Base-by-base conservation (phyloP, 1,140 invertebrate genomes). In the Cyclargus thomasi region DNA sequence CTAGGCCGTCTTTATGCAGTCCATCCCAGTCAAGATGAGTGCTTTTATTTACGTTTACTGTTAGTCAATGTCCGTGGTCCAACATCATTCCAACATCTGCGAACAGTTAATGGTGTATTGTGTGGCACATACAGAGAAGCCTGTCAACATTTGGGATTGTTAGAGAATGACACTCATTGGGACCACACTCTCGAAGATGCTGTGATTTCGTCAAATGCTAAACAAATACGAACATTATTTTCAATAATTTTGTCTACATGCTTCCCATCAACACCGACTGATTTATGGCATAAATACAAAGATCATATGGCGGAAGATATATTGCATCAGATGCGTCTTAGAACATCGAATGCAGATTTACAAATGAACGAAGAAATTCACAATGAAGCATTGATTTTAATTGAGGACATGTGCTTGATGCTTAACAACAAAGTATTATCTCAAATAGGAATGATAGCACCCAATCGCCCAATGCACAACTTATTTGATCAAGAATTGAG, bases 21-120 rank as follows among this genome's bases (percentile, higher is more conserved):
- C 7, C 76, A 81, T 77, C 81, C 81, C 14, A 82, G 72, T 11
- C 74, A 83, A 35, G 68, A 67, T 62, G 85, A 90, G 75, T 79
- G 81, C 62, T 91, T 68, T 74, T 80, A 82, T 80, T 72, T 91
- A 22, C 65, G 84, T 55, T 11, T 91, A 67, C 68, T 91, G 16
- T 76, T 91, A 55, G 71, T 80, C 11, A 83, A 90, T 76, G 83
- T 92, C 62, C 79, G 77, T 74, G 91, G 91, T 10, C 86, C 91
- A 72, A 91, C 74, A 77, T 90, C 81, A 65, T 92, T 92, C 70
- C 14, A 80, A 73, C n/a, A 84, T 73, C 70, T 92, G 64, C 75
- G 75, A 87, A 92, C 83, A 62, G 78, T 91, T 67, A 71, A 91
- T 82, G 85, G 83, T 67, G 20, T 79, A 62, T 39, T 81, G 65